Percentiles rank a stretch among this genome's conserved stretches.
These are phyloP conservation scores for Pelochelys cantorii DNA, from an alignment of 2,797 vertebrate genomes.

Conservation along the genomic window DNA sequence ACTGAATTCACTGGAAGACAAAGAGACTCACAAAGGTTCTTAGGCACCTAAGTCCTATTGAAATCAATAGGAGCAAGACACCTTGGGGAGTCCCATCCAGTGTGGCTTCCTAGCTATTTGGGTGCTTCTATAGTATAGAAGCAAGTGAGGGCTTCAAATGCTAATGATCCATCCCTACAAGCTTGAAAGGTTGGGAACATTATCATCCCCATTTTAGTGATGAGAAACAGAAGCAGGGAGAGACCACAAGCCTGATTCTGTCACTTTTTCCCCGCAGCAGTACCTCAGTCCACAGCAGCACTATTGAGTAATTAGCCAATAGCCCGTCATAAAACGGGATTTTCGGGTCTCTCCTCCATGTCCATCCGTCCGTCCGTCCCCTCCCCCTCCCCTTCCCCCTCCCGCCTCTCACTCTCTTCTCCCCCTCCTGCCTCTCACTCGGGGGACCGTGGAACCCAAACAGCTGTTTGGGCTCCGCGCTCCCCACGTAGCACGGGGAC, in stretches of 20 bases:
- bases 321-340: too few relatives aligned
- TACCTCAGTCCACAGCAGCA: not conserved
- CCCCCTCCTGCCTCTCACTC: too few relatives aligned
- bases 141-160: not conserved
- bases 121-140: not conserved
- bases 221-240: not conserved
- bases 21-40: not conserved
- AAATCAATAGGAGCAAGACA: not conserved
- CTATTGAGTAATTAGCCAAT: not conserved
- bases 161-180: not conserved
- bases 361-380: too few relatives aligned
- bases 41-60: not conserved
- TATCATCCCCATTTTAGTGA: not conserved
- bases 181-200: not conserved
- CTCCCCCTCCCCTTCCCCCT: too few relatives aligned
- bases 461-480: too few relatives aligned
- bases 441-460: too few relatives aligned
- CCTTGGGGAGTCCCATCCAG: not conserved
- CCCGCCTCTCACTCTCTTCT: too few relatives aligned
- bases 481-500: too few relatives aligned
- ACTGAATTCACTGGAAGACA: not conserved
- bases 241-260: not conserved
- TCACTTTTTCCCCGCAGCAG: not conserved
- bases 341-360: too few relatives aligned
- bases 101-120: not conserved